Conservation (phyloP, 1,140 invertebrate species). For the Neomicropteryx cornuta region DNA sequence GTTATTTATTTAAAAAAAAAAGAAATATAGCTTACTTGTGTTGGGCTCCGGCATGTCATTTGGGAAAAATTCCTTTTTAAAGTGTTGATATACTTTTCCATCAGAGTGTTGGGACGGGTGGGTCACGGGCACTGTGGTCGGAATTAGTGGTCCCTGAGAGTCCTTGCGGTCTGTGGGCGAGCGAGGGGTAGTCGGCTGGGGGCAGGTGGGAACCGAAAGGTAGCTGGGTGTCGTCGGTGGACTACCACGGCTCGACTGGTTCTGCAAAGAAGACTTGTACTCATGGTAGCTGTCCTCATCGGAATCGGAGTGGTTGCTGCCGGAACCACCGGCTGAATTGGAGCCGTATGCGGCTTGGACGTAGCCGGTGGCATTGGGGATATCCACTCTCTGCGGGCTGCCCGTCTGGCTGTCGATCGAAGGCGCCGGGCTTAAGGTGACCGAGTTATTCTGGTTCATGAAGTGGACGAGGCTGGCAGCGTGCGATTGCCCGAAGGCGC, state of each 20-base stretch:
- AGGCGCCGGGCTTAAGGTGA: slow-evolving; percentile 79
- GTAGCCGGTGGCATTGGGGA: slow-evolving; percentile 72
- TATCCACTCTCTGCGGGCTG: slow-evolving; percentile 64
- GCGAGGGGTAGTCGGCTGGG: slow-evolving; percentile 26
- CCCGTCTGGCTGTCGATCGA: slow-evolving; percentile 79
- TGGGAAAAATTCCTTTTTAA: slow-evolving; percentile 55
- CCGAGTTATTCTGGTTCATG: slow-evolving; percentile 61
- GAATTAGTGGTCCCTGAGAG: slow-evolving; percentile 30
- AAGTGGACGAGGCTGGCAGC: slow-evolving; percentile 55
- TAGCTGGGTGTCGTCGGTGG: slow-evolving; percentile 51
- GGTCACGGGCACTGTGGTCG: slow-evolving; percentile 33
- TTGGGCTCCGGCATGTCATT: slow-evolving; percentile 67
- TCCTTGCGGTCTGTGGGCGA: slow-evolving; percentile 27
- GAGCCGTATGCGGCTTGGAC: slow-evolving; percentile 51
- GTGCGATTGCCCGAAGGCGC: slow-evolving; percentile 46
- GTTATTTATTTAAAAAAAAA: background rate
- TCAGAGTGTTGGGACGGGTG: slow-evolving; percentile 35
- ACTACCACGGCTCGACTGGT: slow-evolving; percentile 31
- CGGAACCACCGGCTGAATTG: slow-evolving; percentile 33
- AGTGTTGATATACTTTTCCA: no score
- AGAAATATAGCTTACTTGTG: slow-evolving; percentile 55
- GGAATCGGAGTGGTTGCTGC: slow-evolving; percentile 64
- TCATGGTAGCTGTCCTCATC: no score
- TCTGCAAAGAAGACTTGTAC: no score
- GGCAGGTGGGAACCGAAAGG: slow-evolving; percentile 28